Conservation (phyloP, 2,888 invertebrate genomes). For the Allophyes oxyacanthae region DNA sequence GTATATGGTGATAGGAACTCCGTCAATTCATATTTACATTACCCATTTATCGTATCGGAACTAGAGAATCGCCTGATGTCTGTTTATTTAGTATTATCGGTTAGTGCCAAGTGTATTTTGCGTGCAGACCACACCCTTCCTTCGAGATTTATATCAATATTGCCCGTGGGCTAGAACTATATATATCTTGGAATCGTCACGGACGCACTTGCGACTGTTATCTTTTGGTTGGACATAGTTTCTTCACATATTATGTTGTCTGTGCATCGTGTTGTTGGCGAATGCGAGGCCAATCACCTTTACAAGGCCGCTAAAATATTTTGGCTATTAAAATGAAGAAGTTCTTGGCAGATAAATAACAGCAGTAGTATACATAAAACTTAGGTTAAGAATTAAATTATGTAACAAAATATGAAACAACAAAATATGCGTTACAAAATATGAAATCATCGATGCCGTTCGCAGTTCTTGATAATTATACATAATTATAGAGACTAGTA, state of each 20-base stretch:
- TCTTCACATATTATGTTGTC: constrained; percentile 21
- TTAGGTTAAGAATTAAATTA: no score
- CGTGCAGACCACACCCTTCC: constrained; percentile 61
- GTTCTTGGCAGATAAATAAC: constrained; percentile 20
- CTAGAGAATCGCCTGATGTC: constrained; percentile 26
- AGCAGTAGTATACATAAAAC: no score
- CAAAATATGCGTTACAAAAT: no score
- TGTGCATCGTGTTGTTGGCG: constrained; percentile 38
- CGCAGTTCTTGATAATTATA: no score
- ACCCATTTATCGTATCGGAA: constrained; percentile 16
- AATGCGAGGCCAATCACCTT: constrained; percentile 69
- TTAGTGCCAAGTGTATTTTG: constrained; percentile 60
- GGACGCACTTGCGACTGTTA: constrained; percentile 31
- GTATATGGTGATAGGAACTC: constrained; percentile 9
- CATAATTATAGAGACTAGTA: no score
- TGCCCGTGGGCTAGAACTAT: constrained; percentile 23
- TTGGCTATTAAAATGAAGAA: constrained; percentile 15
- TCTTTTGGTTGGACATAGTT: constrained; percentile 25
- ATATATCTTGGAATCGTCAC: constrained; percentile 32
- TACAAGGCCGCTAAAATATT: constrained; percentile 63
- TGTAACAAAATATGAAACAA: no score
- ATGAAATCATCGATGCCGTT: no score
- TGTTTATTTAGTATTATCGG: constrained; percentile 64
- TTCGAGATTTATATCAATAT: constrained; percentile 47
- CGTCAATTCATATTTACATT: constrained; percentile 10